These are phyloP conservation scores for Syngnathus acus DNA, from an alignment of 2,797 vertebrate genomes.

Conservation along the genomic window DNA sequence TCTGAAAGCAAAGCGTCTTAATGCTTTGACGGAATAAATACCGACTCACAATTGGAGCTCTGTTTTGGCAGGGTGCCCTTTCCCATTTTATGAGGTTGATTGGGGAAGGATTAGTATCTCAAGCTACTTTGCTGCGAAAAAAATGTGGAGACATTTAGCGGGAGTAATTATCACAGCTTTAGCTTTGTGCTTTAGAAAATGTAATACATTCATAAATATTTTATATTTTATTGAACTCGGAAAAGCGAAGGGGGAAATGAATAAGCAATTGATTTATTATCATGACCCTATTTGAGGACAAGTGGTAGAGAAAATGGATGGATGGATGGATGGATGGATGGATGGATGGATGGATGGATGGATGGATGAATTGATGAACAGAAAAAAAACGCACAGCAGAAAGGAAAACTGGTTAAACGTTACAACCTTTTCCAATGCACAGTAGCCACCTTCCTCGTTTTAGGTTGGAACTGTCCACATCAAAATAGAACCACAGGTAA, in stretches of 20 bases:
- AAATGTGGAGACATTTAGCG: background rate
- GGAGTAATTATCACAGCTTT: background rate
- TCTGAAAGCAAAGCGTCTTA: conserved; percentile 10
- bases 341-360: too few species aligned
- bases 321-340: too few species aligned
- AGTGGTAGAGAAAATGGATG: too few species aligned
- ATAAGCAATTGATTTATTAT: background rate
- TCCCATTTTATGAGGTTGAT: background rate
- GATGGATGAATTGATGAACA: too few species aligned
- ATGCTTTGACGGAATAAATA: conserved; percentile 5
- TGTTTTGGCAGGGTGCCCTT: background rate
- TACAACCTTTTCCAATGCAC: too few species aligned
- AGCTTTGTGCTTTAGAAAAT: background rate
- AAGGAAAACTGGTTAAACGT: too few species aligned
- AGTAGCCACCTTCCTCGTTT: too few species aligned
- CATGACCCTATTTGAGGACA: background rate
- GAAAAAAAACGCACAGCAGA: too few species aligned
- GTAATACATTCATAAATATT: background rate
- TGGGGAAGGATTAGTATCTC: background rate
- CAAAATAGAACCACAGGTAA: too few species aligned
- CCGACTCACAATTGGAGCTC: conserved; percentile 4
- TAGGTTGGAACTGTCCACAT: too few species aligned
- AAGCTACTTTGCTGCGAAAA: background rate
- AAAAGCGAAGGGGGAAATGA: background rate
- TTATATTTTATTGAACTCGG: background rate